Evolutionary conservation across 2,797 vertebrate genomes (phyloP).

Genomic region (Aeoliscus strigatus): DNA sequence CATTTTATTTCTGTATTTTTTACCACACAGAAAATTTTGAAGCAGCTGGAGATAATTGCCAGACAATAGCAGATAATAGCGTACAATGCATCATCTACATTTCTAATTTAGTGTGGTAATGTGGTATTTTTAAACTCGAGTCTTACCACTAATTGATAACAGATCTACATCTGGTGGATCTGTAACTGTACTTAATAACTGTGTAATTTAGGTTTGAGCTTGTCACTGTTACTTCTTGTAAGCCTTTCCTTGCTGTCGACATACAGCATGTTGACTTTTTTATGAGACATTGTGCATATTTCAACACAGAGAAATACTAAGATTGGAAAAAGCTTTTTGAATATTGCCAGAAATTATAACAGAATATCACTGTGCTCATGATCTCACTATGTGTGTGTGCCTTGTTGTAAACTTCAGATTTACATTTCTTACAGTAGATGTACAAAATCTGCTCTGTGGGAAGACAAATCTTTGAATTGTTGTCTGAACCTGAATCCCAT

Average conservation of each 20-base stretch:
- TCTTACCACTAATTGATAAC: slow-evolving; percentile 2
- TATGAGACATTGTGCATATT: too few relatives aligned
- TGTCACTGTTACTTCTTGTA: too few relatives aligned
- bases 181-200: not conserved
- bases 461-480: slow-evolving; percentile 16
- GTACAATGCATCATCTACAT: slow-evolving; percentile 7
- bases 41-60: slow-evolving; percentile 3
- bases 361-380: too few relatives aligned
- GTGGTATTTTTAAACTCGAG: slow-evolving; percentile 5
- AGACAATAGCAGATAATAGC: not conserved
- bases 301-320: not conserved
- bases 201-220: slow-evolving; percentile 1
- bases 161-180: slow-evolving; percentile 2
- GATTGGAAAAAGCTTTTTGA: not conserved
- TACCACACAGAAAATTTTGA: slow-evolving; percentile 1
- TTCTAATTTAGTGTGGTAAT: slow-evolving; percentile 4
- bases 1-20: not conserved
- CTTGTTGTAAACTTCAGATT: slow-evolving; percentile 14
- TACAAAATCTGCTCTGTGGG: slow-evolving; percentile 14
- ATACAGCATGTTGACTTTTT: too few relatives aligned
- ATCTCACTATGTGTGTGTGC: slow-evolving; percentile 8
- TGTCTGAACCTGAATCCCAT: not conserved
- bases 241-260: too few relatives aligned
- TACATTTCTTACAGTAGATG: slow-evolving; percentile 4
- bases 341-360: not conserved